These are phyloP conservation scores for Acanthopagrus latus DNA, from an alignment of 2,797 vertebrate species.

Conservation along the genomic window DNA sequence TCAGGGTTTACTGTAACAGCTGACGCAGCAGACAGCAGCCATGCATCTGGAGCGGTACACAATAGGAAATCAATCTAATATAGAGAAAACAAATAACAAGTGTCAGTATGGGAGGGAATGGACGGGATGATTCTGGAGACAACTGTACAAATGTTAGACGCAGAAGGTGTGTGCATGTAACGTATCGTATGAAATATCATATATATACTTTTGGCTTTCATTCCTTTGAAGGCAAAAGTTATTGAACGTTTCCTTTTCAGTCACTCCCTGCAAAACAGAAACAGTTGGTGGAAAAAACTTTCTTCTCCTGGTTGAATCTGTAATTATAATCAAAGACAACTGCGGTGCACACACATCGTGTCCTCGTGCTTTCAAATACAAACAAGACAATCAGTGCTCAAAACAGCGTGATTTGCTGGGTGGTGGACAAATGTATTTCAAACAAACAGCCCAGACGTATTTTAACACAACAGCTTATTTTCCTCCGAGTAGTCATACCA, in stretches of 20 bases:
- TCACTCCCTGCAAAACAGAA: conserved; percentile 38
- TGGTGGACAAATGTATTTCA: conserved; percentile 35
- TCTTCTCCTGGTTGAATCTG: conserved; percentile 47
- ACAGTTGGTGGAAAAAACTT: background rate
- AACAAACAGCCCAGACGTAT: conserved; percentile 21
- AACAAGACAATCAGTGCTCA: conserved; percentile 44
- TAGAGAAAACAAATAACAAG: conserved; percentile 66
- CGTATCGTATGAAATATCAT: too few species aligned
- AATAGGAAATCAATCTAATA: conserved; percentile 74
- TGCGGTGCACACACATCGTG: conserved; percentile 21
- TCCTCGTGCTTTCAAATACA: conserved; percentile 46
- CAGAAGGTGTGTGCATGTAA: fast-evolving
- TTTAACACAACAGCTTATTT: conserved; percentile 6
- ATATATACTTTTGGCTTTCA: conserved; percentile 2
- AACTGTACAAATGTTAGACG: background rate
- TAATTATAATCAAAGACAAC: conserved; percentile 72
- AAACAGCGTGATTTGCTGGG: conserved; percentile 44
- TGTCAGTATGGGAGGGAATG: conserved; percentile 49
- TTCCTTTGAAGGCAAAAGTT: conserved; percentile 32
- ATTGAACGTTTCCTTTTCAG: conserved; percentile 33
- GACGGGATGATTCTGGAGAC: conserved; percentile 39
- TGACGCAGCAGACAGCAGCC: conserved; percentile 70
- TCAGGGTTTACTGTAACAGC: conserved; percentile 70
- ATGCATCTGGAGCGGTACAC: conserved; percentile 54
- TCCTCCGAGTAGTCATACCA: background rate